These are phyloP conservation scores for Macrocentrus cingulum DNA, from an alignment of 1,140 invertebrate species.

Conservation along the genomic window DNA sequence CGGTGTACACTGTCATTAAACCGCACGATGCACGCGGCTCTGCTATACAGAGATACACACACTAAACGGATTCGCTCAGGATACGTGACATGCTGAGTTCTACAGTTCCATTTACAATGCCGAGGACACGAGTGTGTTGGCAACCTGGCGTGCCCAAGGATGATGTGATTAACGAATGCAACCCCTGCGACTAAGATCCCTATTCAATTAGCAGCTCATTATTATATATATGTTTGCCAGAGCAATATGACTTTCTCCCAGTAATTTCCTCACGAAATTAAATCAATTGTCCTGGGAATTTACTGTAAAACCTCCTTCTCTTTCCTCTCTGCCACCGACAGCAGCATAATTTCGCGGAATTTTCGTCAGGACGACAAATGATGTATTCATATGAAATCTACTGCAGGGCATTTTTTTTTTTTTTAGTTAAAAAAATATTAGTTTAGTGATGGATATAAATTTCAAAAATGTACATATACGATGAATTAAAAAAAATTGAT, in stretches of 20 bases:
- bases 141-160: slow-evolving; percentile 8
- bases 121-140: no score
- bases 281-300: slow-evolving; percentile 25
- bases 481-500: no score
- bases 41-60: neutral
- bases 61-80: neutral
- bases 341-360: slow-evolving; percentile 10
- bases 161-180: slow-evolving; percentile 21
- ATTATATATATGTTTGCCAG: slow-evolving; percentile 15
- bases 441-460: no score
- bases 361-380: no score
- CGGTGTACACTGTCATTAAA: neutral
- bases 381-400: no score
- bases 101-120: no score
- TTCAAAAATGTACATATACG: no score
- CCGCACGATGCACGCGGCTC: neutral
- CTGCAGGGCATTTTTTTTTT: no score
- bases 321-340: neutral
- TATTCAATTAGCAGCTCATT: slow-evolving; percentile 25
- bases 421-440: no score
- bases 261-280: slow-evolving; percentile 23
- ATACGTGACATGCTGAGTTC: neutral
- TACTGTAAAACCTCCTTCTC: slow-evolving; percentile 20
- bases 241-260: slow-evolving; percentile 21
- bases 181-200: slow-evolving; percentile 11